Evolutionary conservation across 1,140 invertebrate species (phyloP).

Genomic region (Papilio aristodemus): DNA sequence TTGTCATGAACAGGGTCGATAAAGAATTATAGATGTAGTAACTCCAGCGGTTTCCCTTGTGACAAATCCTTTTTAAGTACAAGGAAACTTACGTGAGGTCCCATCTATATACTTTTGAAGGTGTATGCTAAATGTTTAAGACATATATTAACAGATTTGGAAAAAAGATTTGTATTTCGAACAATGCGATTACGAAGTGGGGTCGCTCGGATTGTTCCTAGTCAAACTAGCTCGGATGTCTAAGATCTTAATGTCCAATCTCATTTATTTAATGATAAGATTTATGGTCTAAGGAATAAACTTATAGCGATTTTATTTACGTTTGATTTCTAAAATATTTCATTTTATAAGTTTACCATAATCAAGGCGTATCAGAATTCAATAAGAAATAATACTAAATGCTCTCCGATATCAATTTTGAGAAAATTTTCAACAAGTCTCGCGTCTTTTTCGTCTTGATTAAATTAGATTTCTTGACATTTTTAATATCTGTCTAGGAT

Average conservation of each 20-base stretch:
- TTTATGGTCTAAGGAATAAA: not conserved
- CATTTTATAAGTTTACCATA: not conserved
- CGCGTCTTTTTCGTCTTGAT: too few relatives aligned
- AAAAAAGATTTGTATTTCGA: not conserved
- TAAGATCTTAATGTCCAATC: slow-evolving; percentile 22
- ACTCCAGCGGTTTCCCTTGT: not conserved
- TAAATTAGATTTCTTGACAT: too few relatives aligned
- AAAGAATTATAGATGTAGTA: slow-evolving; percentile 1
- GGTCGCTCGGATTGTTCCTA: slow-evolving; percentile 2
- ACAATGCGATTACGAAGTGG: slow-evolving; percentile 9
- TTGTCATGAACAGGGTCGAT: not conserved
- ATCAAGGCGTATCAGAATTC: too few relatives aligned
- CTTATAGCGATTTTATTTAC: not conserved
- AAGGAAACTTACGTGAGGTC: slow-evolving; percentile 16
- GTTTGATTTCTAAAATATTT: too few relatives aligned
- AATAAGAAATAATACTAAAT: too few relatives aligned
- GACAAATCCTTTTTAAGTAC: slow-evolving; percentile 1
- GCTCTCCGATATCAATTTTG: too few relatives aligned
- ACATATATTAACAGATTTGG: not conserved
- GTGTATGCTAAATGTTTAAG: not conserved
- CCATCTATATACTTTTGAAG: not conserved
- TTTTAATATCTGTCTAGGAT: too few relatives aligned
- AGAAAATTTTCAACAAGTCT: too few relatives aligned
- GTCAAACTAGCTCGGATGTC: not conserved
- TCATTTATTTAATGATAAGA: slow-evolving; percentile 3